Base-by-base conservation (phyloP, 2,888 invertebrate genomes). In the Junonia oenone region DNA sequence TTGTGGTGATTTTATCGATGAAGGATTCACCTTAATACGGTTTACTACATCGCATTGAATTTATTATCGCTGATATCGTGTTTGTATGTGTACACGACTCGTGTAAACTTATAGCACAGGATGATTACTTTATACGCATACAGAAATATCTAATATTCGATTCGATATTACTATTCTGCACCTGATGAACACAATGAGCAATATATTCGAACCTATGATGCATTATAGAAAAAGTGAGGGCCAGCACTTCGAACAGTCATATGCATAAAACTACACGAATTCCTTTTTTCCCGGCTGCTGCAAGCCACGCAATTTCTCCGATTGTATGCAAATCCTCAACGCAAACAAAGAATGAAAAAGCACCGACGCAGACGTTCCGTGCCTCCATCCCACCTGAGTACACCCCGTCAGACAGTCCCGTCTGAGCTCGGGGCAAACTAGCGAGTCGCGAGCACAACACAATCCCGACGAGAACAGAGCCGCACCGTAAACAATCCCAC, bases 321-420 rank as follows among this genome's bases (percentile, higher is more conserved):
- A 87, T 86, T 88, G 87, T 85, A 86, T 88, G 87, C 83, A 87
- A 88, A 88, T 85, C 85, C 83, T 80, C 72, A 68, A 71, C 68
- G 78, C 82, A 88, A 87, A 87, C 85, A 88, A 85, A 83, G 85
- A 83, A 82, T 83, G 84, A 83, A 85, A 86, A 83, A 83, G 80
- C 78, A 80, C 75, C 74, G 76, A 78, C 72, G 62, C 75, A 84
- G 81, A 83, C 81, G 78, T 78, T 78, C 73, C 71, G 69, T 75
- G 71, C 67, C 76, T 75, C 76, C 80, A 76, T 75, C 76, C 83
- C 63, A 64, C 65, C 65, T 64, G 65, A 62, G 61, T 47, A 51
- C 59, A 17, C 51, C 57, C 72, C n/a, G n/a, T n/a, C n/a, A n/a
- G n/a, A n/a, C n/a, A n/a, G 72, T 52, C 66, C 72, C 72, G 74